Conservation (phyloP, 2,888 invertebrate genomes). For the Pseudanteris insignis region DNA sequence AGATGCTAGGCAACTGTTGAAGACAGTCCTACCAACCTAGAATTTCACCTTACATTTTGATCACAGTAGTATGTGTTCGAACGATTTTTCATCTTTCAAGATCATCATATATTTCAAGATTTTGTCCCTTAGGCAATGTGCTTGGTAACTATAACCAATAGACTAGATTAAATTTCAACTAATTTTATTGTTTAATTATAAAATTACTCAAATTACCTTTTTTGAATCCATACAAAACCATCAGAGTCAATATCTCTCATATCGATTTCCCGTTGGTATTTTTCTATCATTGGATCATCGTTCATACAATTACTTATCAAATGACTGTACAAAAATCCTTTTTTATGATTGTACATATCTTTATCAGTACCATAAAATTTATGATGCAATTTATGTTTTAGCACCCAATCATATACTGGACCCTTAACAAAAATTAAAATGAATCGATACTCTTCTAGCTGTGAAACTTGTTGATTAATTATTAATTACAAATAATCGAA, state of each 20-base stretch:
- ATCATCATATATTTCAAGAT: too few species aligned
- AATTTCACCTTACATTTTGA: too few species aligned
- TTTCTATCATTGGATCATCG: slow-evolving; percentile 73
- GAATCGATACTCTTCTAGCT: too few species aligned
- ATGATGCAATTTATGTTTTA: slow-evolving; percentile 84
- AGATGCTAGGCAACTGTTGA: too few species aligned
- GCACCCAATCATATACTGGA: slow-evolving; percentile 85
- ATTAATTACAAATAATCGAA: too few species aligned
- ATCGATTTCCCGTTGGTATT: slow-evolving; percentile 75
- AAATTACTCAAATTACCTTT: slow-evolving; percentile 74
- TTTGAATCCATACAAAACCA: slow-evolving; percentile 82
- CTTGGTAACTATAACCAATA: too few species aligned
- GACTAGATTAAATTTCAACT: too few species aligned
- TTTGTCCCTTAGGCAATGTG: too few species aligned
- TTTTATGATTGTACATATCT: slow-evolving; percentile 82
- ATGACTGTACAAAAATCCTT: slow-evolving; percentile 85
- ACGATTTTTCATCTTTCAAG: too few species aligned
- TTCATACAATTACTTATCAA: slow-evolving; percentile 76
- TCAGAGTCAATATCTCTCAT: slow-evolving; percentile 83
- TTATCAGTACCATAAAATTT: slow-evolving; percentile 78
- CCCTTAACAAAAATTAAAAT: slow-evolving; percentile 75
- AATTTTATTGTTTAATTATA: neutral
- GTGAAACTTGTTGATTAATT: too few species aligned
- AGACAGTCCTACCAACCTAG: too few species aligned
- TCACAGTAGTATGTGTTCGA: too few species aligned